Percentiles rank a stretch among this genome's conserved stretches.
Conservation (phyloP, 2,797 vertebrate species). For the Channallabes apus region DNA sequence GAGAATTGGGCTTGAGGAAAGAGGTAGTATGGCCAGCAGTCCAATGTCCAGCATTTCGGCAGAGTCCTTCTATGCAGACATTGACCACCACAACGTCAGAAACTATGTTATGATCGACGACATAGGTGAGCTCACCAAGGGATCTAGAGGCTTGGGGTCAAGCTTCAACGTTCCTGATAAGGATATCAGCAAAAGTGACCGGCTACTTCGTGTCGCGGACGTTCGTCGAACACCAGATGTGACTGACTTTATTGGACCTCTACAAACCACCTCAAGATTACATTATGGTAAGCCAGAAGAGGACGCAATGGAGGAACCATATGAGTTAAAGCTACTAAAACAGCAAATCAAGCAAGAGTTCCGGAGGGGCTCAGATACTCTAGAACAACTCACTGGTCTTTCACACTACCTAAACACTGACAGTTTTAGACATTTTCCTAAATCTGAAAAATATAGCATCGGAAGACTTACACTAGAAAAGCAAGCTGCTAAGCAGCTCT, state of each 20-base stretch:
- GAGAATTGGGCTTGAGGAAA: slow-evolving; percentile 91
- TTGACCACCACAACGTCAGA: slow-evolving; percentile 89
- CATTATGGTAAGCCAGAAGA: slow-evolving; percentile 94
- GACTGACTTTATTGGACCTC: slow-evolving; percentile 88
- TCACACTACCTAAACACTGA: slow-evolving; percentile 94
- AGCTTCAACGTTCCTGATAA: slow-evolving; percentile 93
- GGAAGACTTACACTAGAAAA: slow-evolving; percentile 97
- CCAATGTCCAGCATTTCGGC: slow-evolving; percentile 98
- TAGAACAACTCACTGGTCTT: slow-evolving; percentile 88
- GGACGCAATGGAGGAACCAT: slow-evolving; percentile 97
- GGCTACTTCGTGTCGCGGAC: slow-evolving; percentile 87
- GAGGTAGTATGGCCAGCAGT: slow-evolving; percentile 91
- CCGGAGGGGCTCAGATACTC: slow-evolving; percentile 88
- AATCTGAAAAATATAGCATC: slow-evolving; percentile 98
- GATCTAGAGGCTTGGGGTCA: slow-evolving; percentile 81
- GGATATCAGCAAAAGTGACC: slow-evolving; percentile 91
- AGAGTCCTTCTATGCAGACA: slow-evolving; percentile 97
- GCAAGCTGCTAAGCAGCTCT: slow-evolving; percentile 97
- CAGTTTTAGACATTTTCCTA: slow-evolving; percentile 92
- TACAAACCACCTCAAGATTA: slow-evolving; percentile 82
- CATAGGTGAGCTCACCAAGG: slow-evolving; percentile 95
- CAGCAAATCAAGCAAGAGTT: slow-evolving; percentile 99
- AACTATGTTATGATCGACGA: slow-evolving; percentile 98
- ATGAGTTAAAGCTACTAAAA: slow-evolving; percentile 95
- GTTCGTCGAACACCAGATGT: slow-evolving; percentile 90